Evolutionary conservation across 1,140 invertebrate genomes (phyloP), one percentile per base, ranked within the genome.

Genomic region (Coptotermes formosanus): DNA sequence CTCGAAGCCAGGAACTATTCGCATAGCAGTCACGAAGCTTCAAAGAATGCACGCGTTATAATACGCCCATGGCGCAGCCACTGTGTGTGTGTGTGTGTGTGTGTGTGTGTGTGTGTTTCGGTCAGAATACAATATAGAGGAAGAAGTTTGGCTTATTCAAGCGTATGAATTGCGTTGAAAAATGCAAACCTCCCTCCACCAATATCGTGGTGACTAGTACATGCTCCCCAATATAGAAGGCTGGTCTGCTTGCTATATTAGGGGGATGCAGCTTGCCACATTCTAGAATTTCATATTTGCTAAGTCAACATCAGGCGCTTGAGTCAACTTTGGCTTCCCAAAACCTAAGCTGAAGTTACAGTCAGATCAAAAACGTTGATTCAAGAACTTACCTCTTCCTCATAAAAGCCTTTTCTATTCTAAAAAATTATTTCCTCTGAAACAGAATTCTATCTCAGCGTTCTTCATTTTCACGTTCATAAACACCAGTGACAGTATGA

Each of bases 221-320:
- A n/a, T 8, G n/a, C 25, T 30, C n/a, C 32, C 82, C 82, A 38
- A 43, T 43, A 43, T 83, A 55, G 32, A 43, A 21, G 59, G n/a
- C 38, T 59, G 48, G 45, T 6, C 64, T 25, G 83, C n/a, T 44
- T n/a, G 83, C 55, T 84, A 84, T 84, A 85, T 85, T 82, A 85
- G 85, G 21, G 64, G 64, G 85, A 23, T 23, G 25, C 85, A 85
- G 14, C 59, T 44, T 82, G 85, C 85, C 44, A 48, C 64, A 30
- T 75, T 64, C 85, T 85, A 44, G 85, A 81, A 85, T 85, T 85
- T 85, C 85, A 85, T 85, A 85, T 85, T 85, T 85, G 75, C 85
- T 85, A 85, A 85, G 85, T 85, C 32, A 85, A 85, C 85, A 85
- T 48, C 82, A 85, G 75, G 9, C 3, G 85, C 0, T 16, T 0